Conservation (phyloP, 30 jellyfish, hydroid and myxozoan genomes). For the Phacellophora camtschatica region DNA sequence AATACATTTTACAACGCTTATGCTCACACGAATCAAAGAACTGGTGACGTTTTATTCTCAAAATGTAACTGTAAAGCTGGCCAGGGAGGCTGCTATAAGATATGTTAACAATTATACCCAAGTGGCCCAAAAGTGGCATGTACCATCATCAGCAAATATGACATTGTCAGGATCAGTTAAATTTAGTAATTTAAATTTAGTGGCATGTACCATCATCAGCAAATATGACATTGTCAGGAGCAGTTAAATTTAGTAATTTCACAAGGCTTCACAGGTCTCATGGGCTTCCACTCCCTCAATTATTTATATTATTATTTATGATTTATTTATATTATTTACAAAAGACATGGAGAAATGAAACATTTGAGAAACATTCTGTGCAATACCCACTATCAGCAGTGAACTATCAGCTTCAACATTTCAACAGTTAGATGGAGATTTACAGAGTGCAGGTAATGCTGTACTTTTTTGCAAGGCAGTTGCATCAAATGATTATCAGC, state of each 20-base stretch:
- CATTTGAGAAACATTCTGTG: too few relatives aligned
- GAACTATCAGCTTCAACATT: too few relatives aligned
- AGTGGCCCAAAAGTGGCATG: slow-evolving; percentile 44
- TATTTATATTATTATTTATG: too few relatives aligned
- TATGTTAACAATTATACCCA: slow-evolving; percentile 33
- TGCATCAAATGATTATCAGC: too few relatives aligned
- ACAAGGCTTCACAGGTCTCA: too few relatives aligned
- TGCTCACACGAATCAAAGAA: slow-evolving; percentile 30
- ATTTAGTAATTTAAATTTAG: neutral
- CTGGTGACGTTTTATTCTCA: slow-evolving; percentile 1
- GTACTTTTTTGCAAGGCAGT: too few relatives aligned
- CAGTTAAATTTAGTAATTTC: slow-evolving; percentile 7
- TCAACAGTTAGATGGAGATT: too few relatives aligned
- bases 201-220: slow-evolving; percentile 8
- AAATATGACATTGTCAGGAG: slow-evolving; percentile 3
- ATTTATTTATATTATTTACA: too few relatives aligned
- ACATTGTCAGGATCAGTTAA: slow-evolving; percentile 2
- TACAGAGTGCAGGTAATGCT: too few relatives aligned
- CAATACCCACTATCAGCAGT: too few relatives aligned
- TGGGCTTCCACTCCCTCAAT: too few relatives aligned
- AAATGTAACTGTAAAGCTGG: slow-evolving; percentile 66
- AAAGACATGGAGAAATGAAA: too few relatives aligned
- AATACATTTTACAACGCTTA: neutral
- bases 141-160: neutral
- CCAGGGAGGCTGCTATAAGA: slow-evolving; percentile 54